Percentiles rank a stretch among this genome's conserved stretches.
Evolutionary conservation across 2,797 vertebrate species (phyloP).

Genomic region (Alfaro cultratus): DNA sequence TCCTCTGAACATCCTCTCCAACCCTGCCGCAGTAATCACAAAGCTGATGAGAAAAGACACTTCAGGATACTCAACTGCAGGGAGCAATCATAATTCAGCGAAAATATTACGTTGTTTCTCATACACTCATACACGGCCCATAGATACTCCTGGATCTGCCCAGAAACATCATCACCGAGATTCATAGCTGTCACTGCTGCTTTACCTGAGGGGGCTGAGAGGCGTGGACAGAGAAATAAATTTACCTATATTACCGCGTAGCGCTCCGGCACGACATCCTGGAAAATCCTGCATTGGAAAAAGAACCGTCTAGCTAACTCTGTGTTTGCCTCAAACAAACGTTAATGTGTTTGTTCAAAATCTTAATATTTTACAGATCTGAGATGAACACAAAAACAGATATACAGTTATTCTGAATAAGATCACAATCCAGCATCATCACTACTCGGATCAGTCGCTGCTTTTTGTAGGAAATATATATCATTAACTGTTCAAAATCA

Average conservation of each 20-base stretch:
- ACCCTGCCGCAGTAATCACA: constrained; percentile 37
- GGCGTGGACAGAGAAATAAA: neutral
- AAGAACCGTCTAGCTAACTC: constrained; percentile 18
- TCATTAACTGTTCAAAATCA: neutral
- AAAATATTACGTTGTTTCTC: constrained; percentile 43
- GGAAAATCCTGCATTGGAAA: constrained; percentile 10
- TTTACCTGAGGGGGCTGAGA: constrained; percentile 24
- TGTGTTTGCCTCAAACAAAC: constrained; percentile 15
- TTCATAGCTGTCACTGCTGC: constrained; percentile 49
- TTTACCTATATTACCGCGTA: constrained; percentile 29
- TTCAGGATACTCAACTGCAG: constrained; percentile 42
- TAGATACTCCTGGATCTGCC: constrained; percentile 38
- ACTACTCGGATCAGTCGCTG: neutral
- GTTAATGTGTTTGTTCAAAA: too few relatives aligned
- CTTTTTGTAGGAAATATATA: neutral
- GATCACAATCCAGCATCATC: neutral
- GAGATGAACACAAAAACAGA: neutral
- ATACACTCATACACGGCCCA: neutral
- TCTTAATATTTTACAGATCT: neutral
- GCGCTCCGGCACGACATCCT: neutral
- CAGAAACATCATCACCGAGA: constrained; percentile 49
- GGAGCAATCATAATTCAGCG: constrained; percentile 41
- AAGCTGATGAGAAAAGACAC: constrained; percentile 50
- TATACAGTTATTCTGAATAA: neutral
- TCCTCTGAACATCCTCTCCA: constrained; percentile 20